Evolutionary conservation across 1,140 invertebrate species (phyloP).

Genomic region (Pygmarrhopalites habei): DNA sequence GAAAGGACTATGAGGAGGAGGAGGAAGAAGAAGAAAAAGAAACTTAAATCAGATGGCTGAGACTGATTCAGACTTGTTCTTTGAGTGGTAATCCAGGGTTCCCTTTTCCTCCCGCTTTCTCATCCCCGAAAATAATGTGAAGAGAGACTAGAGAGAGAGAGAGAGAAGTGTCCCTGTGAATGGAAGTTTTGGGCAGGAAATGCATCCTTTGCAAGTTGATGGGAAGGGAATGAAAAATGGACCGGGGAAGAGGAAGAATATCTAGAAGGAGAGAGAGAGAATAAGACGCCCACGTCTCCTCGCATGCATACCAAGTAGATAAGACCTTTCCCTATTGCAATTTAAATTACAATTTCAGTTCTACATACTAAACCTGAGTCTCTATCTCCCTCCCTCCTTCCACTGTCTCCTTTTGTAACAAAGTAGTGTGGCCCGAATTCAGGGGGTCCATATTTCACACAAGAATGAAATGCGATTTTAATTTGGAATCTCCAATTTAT

Average conservation of each 20-base stretch:
- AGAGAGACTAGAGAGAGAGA: no score
- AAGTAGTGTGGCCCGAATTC: background rate
- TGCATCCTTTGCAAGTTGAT: background rate
- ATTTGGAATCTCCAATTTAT: constrained; percentile 28
- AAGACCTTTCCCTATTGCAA: background rate
- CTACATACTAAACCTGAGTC: background rate
- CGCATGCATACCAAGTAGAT: constrained; percentile 10
- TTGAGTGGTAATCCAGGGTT: background rate
- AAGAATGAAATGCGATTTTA: constrained; percentile 34
- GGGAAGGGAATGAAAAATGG: constrained; percentile 11
- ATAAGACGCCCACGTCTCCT: constrained; percentile 11
- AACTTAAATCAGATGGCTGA: background rate
- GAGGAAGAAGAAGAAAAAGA: background rate
- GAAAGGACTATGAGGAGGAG: background rate
- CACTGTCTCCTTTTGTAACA: background rate
- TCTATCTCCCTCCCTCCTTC: background rate
- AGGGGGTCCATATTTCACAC: constrained; percentile 17
- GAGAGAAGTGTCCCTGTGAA: no score
- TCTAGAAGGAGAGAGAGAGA: background rate
- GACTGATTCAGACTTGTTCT: background rate
- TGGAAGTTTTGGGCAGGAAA: background rate
- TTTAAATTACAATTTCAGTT: constrained; percentile 14
- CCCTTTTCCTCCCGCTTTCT: background rate
- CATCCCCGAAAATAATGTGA: background rate
- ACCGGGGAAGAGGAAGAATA: constrained; percentile 1